Percentiles rank a stretch among this genome's conserved stretches.
phyloP scores from a whole-genome alignment of 92 coral and sea anemone species.

The Montipora capitata region DNA sequence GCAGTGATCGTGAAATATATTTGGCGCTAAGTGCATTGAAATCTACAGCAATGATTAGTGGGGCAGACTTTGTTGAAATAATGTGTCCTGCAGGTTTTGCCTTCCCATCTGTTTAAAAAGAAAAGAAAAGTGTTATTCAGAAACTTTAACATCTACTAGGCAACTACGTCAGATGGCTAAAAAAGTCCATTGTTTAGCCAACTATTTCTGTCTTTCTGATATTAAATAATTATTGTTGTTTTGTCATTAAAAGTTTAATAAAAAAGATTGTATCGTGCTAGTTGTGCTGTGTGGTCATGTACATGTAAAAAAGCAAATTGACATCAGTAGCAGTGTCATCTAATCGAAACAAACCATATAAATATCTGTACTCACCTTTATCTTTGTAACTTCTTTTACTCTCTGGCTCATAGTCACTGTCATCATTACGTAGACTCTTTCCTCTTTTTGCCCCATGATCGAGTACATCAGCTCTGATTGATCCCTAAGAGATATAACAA shows the following conservation, averaged over 20 bases:
- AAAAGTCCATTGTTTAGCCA: conserved; percentile 12
- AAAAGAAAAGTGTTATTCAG: conserved; percentile 6
- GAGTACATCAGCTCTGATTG: conserved; percentile 14
- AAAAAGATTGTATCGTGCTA: neutral
- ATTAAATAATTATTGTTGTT: conserved; percentile 1
- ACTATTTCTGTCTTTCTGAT: conserved; percentile 11
- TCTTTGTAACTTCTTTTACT: conserved; percentile 9
- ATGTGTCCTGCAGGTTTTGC: neutral
- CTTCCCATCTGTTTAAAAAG: conserved; percentile 6
- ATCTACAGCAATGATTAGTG: conserved; percentile 40
- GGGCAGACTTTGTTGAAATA: conserved; percentile 31
- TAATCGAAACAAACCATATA: conserved; percentile 7
- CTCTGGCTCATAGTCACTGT: conserved; percentile 10
- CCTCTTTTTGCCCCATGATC: conserved; percentile 33
- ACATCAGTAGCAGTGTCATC: conserved; percentile 11
- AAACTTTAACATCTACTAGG: neutral
- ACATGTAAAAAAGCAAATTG: conserved; percentile 1
- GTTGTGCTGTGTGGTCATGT: conserved; percentile 12
- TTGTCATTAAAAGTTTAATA: neutral
- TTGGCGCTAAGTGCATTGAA: conserved; percentile 33
- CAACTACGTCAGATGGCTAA: neutral
- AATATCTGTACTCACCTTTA: conserved; percentile 7
- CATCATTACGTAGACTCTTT: neutral
- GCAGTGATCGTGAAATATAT: conserved; percentile 42
- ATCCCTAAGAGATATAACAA: conserved; percentile 24